Evolutionary conservation across 2,113 vertebrate genomes (phyloP).

Genomic region (Daubentonia madagascariensis): DNA sequence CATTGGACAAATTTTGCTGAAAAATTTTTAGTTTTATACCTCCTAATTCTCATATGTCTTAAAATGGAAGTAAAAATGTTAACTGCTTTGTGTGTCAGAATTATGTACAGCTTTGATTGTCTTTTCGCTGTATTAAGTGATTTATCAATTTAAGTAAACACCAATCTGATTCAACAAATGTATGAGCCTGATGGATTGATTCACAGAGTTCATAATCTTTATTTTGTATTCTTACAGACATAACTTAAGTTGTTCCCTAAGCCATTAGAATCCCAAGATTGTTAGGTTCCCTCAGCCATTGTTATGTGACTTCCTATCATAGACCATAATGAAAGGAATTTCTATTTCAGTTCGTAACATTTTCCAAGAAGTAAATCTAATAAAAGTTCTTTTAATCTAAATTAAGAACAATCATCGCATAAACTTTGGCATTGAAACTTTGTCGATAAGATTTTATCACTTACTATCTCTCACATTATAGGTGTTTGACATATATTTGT

Average conservation of each 20-base stretch:
- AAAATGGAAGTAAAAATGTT: background rate
- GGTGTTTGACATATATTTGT: background rate
- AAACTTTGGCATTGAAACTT: background rate
- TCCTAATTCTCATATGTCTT: background rate
- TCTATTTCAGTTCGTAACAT: background rate
- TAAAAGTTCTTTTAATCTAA: background rate
- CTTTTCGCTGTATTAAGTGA: background rate
- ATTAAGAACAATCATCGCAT: background rate
- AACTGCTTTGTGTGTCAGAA: background rate
- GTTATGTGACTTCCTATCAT: background rate
- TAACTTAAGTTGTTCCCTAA: background rate
- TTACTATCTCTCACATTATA: background rate
- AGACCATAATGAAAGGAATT: background rate
- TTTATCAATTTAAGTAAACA: background rate
- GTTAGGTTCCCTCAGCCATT: background rate
- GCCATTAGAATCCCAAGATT: background rate
- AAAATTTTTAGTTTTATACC: background rate
- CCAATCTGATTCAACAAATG: background rate
- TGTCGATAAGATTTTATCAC: background rate
- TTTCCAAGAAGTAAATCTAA: background rate
- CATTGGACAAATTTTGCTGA: background rate
- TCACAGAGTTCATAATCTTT: background rate
- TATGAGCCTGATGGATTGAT: background rate
- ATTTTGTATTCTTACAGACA: background rate
- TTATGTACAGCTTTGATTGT: background rate